Evolutionary conservation across 2,888 invertebrate species (phyloP), one percentile per base, ranked within the genome.

Genomic region (Macrosiphum euphorbiae): DNA sequence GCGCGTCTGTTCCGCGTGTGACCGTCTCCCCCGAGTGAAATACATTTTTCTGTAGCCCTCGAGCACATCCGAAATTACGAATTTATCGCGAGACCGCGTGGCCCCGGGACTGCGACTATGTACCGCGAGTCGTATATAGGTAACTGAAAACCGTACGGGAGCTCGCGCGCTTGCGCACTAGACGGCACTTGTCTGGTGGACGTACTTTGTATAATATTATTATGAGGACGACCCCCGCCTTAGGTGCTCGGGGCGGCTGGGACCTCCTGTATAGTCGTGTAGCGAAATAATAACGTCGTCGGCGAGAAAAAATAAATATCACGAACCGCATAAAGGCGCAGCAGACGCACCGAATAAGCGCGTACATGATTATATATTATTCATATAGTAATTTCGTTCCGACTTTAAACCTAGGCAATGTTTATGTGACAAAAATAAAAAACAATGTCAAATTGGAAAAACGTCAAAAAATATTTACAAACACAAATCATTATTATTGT

Each of bases 401-500:
- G 41, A 92, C 3, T n/a, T n/a, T 47, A 35, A 61, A 87, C 58
- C n/a, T 55, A 11, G 47, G 1, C 47, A 44, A 35, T 26, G 92
- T 28, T 47, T 41, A 50, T 28, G 61, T 86, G 5, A 47, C 4
- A 1, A 10, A 44, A 44, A 5, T 26, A 86, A 61, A 44, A 44
- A 28, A 61, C 35, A 16, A 44, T 20, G n/a, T 35, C 28, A n/a
- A 50, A 61, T 61, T 58, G 7, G 61, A 61, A 87, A 87, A 87
- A n/a, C n/a, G 84, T 85, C 55, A 84, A 55, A 55, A 85, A 85
- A 55, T 78, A 55, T 41, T 85, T 20, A 85, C 55, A 91, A 41
- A 84, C 26, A 78, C 58, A 58, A 55, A 84, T 44, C 85, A 55
- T 91, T 85, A 55, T 84, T 91, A 84, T 44, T 35, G 11, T 89